These are phyloP conservation scores for Peromyscus aztecus DNA, from an alignment of 2,797 vertebrate species.

Conservation along the genomic window DNA sequence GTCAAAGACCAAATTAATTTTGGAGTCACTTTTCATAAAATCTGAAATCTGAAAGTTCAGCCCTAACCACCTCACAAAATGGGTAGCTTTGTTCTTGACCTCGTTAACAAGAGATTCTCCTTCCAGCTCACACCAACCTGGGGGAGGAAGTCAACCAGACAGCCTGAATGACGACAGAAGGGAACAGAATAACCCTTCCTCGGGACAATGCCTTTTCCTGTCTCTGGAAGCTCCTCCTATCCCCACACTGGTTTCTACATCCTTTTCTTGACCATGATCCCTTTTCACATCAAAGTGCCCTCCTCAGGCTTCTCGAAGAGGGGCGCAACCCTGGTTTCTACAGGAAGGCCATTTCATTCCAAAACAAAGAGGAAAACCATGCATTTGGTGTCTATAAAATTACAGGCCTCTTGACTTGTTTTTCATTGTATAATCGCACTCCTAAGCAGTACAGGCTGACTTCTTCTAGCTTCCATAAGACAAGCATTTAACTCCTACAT, in stretches of 20 bases:
- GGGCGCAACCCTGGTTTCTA: constrained; percentile 87
- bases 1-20: constrained; percentile 72
- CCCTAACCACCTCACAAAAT: constrained; percentile 78
- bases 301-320: constrained; percentile 85
- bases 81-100: constrained; percentile 77
- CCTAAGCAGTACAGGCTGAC: not conserved
- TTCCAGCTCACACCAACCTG: constrained; percentile 74
- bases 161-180: constrained; percentile 85
- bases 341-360: constrained; percentile 87
- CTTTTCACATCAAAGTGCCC: constrained; percentile 89
- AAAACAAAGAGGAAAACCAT: constrained; percentile 84
- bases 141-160: constrained; percentile 89
- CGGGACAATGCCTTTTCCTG: constrained; percentile 90
- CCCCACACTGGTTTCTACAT: constrained; percentile 88
- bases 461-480: not conserved
- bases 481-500: not conserved
- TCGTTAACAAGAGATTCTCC: constrained; percentile 78
- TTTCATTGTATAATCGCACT: constrained; percentile 24
- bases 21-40: constrained; percentile 74
- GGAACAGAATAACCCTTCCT: constrained; percentile 82
- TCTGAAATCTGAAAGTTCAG: constrained; percentile 80
- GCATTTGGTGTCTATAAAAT: constrained; percentile 85
- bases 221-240: constrained; percentile 88
- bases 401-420: constrained; percentile 80
- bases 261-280: constrained; percentile 85